Base-by-base conservation (phyloP, 2,888 invertebrate genomes). In the Scaeva pyrastri region DNA sequence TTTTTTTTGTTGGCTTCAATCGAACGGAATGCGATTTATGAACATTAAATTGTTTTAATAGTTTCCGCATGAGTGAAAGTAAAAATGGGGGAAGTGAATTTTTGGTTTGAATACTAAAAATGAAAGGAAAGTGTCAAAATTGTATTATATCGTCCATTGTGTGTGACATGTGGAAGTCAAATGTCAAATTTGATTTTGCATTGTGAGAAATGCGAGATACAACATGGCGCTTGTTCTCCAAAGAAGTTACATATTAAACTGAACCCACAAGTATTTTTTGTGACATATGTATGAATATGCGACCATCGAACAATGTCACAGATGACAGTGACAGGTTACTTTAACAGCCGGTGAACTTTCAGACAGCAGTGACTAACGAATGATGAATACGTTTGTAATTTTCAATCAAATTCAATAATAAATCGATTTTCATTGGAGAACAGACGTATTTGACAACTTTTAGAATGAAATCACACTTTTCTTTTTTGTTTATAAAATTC, bases 1-100 rank as follows among this genome's bases (percentile, higher is more conserved):
- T 68, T 45, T 41, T 56, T 19, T 75, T 56, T 74, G 56, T 43
- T 12, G 52, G 21, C 23, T 41, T 80, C 70, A 74, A 78, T 79
- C 68, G 68, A 45, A 62, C 55, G 72, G 80, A 76, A 76, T 80
- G 76, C 58, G 68, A 76, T 75, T 74, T 64, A 71, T 75, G 70
- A 36, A 19, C 21, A 43, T 26, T 3, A 52, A 31, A 31, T 62
- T 62, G 23, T 62, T 73, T 83, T 68, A 78, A 39, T 71, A 64
- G 74, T 79, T 75, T 75, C 62, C 71, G 58, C 75, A 68, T 68
- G 80, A 80, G 26, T 73, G 79, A 26, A 31, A 10, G 2, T 2
- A 16, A 19, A 14, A 45, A 19, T 48, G 48, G 68, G 31, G 68
- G 50, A 21, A 52, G 26, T 48, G 11, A 11, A 21, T 64, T 55